Conservation (phyloP, 2,113 vertebrate genomes). For the Psephotus haematonotus region DNA sequence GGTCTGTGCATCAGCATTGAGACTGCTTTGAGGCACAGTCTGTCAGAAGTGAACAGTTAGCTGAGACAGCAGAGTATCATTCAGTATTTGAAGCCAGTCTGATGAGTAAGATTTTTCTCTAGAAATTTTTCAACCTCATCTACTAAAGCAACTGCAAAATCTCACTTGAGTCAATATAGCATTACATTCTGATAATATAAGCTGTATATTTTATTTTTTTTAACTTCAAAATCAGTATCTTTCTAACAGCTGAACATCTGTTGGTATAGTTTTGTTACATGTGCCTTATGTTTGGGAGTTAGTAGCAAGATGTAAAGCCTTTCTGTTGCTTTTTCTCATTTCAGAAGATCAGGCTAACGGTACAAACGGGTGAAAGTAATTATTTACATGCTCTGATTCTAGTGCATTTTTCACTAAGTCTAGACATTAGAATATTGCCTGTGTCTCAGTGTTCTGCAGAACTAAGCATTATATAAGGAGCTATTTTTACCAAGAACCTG, state of each 20-base stretch:
- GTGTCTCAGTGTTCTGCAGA: background rate
- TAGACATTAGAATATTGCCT: background rate
- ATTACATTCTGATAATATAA: background rate
- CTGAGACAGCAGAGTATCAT: background rate
- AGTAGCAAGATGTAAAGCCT: background rate
- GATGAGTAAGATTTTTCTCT: background rate
- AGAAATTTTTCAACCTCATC: background rate
- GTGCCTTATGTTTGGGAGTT: background rate
- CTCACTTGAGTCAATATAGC: background rate
- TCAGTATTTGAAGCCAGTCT: background rate
- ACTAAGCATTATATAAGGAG: background rate
- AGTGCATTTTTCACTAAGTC: background rate
- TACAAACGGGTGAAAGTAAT: background rate
- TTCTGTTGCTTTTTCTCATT: background rate
- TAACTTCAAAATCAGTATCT: background rate
- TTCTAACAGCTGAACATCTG: background rate
- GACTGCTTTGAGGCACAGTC: background rate
- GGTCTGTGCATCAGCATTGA: background rate
- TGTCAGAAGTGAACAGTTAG: background rate
- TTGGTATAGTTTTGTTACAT: background rate
- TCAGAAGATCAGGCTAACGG: background rate
- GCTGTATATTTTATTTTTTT: background rate
- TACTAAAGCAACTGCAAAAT: background rate
- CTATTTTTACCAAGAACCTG: background rate
- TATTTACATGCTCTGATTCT: background rate